Base-by-base conservation (phyloP, 2,113 vertebrate species). In the Empidonax alnorum region DNA sequence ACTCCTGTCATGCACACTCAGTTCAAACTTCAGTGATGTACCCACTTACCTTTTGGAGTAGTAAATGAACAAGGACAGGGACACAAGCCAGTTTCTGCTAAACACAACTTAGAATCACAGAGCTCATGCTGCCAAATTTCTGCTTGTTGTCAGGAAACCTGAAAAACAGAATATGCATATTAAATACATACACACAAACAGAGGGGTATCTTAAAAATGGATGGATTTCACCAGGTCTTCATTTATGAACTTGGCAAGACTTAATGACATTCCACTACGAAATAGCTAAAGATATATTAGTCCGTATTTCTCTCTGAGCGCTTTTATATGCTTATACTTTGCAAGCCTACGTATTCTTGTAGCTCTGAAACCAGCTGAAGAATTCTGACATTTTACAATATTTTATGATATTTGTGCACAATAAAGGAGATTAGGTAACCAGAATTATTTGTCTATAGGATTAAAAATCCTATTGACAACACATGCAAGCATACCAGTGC, bases 61-160 rank as follows among this genome's bases (percentile, higher is more conserved):
- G 11, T 15, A 49, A 81, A 47, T 0, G 0, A 20, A 14, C 2
- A 8, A 61, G 12, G 25, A 68, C 11, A 56, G 10, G 10, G 13
- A 55, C 20, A 20, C 49, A 75, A 58, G 46, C 3, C 8, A 46
- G 16, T 58, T 53, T 69, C 61, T 76, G n/a, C 22, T 65, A 49
- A 69, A 19, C 3, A 42, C 41, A 52, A 8, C n/a, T 88, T n/a
- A 71, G 30, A 91, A 83, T 14, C 44, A 65, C 58, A 74, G 61
- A 88, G 31, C 7, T 47, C 46, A 50, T 27, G 37, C 6, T 69
- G 28, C 21, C 78, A 66, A 66, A 87, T 50, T 61, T 52, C 28
- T 1, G 0, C 6, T 72, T 25, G 31, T 46, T 22, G 1, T 35
- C 31, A 58, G 6, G 15, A 16, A 75, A 61, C 22, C 12, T 68